Evolutionary conservation across 1,140 invertebrate species (phyloP).

Genomic region (Drosophila nigrodunni): DNA sequence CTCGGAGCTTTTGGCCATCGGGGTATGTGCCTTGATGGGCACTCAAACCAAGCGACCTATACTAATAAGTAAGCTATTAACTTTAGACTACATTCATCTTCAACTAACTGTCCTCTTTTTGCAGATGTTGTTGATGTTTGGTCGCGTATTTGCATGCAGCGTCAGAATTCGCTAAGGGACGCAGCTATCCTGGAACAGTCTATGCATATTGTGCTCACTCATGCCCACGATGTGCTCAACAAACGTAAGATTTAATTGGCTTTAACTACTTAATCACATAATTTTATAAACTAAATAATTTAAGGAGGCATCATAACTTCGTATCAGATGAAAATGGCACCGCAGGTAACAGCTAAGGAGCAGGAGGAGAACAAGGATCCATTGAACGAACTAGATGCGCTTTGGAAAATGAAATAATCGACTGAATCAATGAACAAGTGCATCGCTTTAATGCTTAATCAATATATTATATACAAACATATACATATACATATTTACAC

Average conservation of each 20-base stretch:
- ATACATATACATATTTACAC: conserved; percentile 17
- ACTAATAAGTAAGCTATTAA: conserved; percentile 79
- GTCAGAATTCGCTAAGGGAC: conserved; percentile 77
- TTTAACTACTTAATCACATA: not conserved
- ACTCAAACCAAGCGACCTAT: conserved; percentile 74
- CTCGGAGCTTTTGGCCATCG: conserved; percentile 78
- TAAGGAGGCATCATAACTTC: conserved; percentile 84
- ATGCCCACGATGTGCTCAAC: conserved; percentile 82
- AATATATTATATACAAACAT: not conserved
- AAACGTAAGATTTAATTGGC: conserved; percentile 59
- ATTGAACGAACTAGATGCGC: conserved; percentile 82
- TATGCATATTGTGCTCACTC: conserved; percentile 80
- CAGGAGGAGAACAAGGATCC: conserved; percentile 83
- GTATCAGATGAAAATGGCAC: conserved; percentile 84
- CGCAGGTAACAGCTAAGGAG: conserved; percentile 77
- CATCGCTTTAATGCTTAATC: conserved; percentile 33
- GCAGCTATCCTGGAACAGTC: conserved; percentile 75
- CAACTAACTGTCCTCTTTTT: not conserved
- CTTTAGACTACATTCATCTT: not conserved
- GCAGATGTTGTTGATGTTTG: conserved; percentile 84
- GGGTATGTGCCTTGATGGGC: conserved; percentile 71
- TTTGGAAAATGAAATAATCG: conserved; percentile 83
- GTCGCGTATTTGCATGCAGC: conserved; percentile 80
- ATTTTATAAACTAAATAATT: not conserved
- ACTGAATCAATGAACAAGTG: conserved; percentile 58